These are phyloP conservation scores for Pogonocichla stellata DNA, from an alignment of 2,113 vertebrate genomes.

Conservation along the genomic window DNA sequence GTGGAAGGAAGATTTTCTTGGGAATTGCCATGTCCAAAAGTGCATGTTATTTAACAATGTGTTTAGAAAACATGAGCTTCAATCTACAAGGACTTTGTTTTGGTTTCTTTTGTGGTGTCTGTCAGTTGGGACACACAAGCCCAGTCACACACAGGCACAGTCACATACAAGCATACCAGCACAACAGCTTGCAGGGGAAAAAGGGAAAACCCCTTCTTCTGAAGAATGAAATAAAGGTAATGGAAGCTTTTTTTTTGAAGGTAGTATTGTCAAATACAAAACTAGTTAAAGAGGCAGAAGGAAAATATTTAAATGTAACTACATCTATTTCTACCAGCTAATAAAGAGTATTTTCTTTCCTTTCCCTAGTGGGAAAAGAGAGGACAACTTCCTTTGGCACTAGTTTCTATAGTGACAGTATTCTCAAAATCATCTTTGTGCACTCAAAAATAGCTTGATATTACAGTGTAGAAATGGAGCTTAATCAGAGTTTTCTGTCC, in stretches of 20 bases:
- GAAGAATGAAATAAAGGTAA: not conserved
- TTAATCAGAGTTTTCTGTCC: not conserved
- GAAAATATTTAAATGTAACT: not conserved
- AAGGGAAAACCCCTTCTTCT: not conserved
- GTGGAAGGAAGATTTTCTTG: not conserved
- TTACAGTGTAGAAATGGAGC: not conserved
- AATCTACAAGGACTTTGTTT: not conserved
- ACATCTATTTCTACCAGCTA: not conserved
- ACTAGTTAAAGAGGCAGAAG: not conserved
- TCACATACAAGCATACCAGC: accelerated
- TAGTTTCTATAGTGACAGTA: slow-evolving; percentile 65
- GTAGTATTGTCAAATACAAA: not conserved
- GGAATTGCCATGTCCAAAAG: not conserved
- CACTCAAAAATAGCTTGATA: slow-evolving; percentile 34
- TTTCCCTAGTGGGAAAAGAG: not conserved
- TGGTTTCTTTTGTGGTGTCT: not conserved
- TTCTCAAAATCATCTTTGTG: slow-evolving; percentile 26
- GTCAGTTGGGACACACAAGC: not conserved
- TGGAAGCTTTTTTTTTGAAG: not conserved
- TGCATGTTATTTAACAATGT: not conserved
- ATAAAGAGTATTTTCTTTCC: not conserved
- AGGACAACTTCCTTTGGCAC: not conserved
- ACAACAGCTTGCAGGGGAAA: not conserved
- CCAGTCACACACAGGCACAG: accelerated
- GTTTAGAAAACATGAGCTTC: not conserved